Conservation (phyloP, 2,888 invertebrate species). For the Erebia ligea region DNA sequence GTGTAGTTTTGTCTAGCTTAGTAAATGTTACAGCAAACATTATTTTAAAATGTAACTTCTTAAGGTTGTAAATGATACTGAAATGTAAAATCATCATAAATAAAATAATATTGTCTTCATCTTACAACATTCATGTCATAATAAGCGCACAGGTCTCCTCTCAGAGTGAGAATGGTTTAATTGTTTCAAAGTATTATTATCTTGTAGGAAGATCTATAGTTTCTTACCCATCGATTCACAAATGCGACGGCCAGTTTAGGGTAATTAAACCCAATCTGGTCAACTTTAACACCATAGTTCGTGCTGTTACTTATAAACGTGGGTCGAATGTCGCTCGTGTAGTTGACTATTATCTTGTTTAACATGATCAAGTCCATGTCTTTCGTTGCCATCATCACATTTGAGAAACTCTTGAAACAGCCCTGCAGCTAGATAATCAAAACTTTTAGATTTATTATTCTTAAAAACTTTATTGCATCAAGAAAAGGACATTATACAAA, state of each 20-base stretch:
- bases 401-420: constrained; percentile 43
- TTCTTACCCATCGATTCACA: constrained; percentile 59
- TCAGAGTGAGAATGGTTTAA: too few relatives aligned
- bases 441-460: neutral
- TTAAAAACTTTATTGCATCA: neutral
- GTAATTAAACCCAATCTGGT: constrained; percentile 54
- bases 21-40: too few relatives aligned
- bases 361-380: constrained; percentile 47
- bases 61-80: too few relatives aligned
- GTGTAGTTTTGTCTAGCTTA: too few relatives aligned
- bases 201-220: neutral
- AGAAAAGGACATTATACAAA: too few relatives aligned
- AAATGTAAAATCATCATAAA: too few relatives aligned
- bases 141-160: too few relatives aligned
- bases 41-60: too few relatives aligned
- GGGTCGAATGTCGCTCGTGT: constrained; percentile 47
- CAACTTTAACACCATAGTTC: constrained; percentile 53
- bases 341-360: constrained; percentile 58
- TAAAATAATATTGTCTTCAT: too few relatives aligned
- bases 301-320: constrained; percentile 48
- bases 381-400: constrained; percentile 25
- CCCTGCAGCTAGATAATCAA: constrained; percentile 46
- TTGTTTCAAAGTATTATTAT: neutral
- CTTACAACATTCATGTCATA: too few relatives aligned
- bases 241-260: constrained; percentile 49